Percentiles rank a stretch among this genome's conserved stretches.
Conservation (phyloP, 2,113 vertebrate genomes). For the Peromyscus maniculatus region DNA sequence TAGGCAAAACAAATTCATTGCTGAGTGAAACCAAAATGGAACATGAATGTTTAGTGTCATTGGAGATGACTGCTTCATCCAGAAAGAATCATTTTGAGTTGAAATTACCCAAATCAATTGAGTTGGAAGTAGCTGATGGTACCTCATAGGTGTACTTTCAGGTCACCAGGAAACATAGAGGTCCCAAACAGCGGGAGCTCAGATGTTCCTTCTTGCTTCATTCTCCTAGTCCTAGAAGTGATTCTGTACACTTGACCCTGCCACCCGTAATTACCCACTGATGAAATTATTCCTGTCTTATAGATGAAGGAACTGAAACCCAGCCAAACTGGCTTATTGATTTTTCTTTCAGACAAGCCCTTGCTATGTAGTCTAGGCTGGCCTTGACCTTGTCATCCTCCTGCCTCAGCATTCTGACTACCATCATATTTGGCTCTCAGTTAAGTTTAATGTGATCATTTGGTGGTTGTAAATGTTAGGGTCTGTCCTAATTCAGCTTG, state of each 20-base stretch:
- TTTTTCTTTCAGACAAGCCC: not conserved
- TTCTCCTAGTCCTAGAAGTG: slow-evolving; percentile 16
- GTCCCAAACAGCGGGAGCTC: not conserved
- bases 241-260: slow-evolving; percentile 33
- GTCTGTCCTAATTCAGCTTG: slow-evolving; percentile 20
- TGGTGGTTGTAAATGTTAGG: not conserved
- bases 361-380: too few species aligned
- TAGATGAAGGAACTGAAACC: slow-evolving; percentile 37
- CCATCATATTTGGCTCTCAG: not conserved
- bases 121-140: slow-evolving; percentile 25
- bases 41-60: slow-evolving; percentile 43
- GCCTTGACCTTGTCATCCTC: not conserved
- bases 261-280: slow-evolving; percentile 3
- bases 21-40: slow-evolving; percentile 65
- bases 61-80: slow-evolving; percentile 48
- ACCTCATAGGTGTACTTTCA: not conserved
- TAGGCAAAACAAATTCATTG: slow-evolving; percentile 31
- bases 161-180: not conserved
- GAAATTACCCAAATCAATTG: not conserved
- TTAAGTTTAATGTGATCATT: slow-evolving; percentile 26
- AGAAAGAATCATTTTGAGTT: slow-evolving; percentile 51
- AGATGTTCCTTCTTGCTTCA: not conserved
- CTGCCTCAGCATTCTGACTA: not conserved
- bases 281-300: slow-evolving; percentile 22
- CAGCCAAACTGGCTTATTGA: not conserved